These are phyloP conservation scores for Gyrodactylus bullatarudis DNA, from an alignment of 1,140 invertebrate genomes.

Conservation along the genomic window DNA sequence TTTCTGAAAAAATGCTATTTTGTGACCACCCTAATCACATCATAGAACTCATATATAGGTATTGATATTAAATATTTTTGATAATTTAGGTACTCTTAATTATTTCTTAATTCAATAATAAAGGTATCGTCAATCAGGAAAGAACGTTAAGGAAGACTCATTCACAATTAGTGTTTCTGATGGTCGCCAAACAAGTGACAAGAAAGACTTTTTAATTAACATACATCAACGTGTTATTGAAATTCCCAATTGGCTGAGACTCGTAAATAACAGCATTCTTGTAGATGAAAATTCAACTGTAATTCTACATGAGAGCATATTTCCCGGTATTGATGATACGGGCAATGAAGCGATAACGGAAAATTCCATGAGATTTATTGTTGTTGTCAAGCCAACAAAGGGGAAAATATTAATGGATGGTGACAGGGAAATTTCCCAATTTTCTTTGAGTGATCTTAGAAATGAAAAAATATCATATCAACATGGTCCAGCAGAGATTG, in stretches of 20 bases:
- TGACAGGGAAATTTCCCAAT: background rate
- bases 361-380: background rate
- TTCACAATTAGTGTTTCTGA: background rate
- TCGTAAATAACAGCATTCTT: background rate
- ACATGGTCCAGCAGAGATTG: background rate
- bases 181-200: background rate
- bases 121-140: background rate
- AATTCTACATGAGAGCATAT: background rate
- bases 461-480: background rate
- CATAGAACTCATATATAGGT: background rate
- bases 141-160: background rate
- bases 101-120: background rate
- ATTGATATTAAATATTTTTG: background rate
- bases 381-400: background rate
- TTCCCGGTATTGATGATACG: background rate
- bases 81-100: background rate
- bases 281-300: background rate
- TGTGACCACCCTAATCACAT: too few relatives aligned
- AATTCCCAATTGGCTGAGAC: background rate
- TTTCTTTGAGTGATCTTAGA: background rate
- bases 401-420: background rate
- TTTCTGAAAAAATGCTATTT: too few relatives aligned
- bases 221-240: background rate
- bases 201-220: background rate
- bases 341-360: background rate